Base-by-base conservation (phyloP, 2,888 invertebrate genomes). In the Eugnorisma glareosa region DNA sequence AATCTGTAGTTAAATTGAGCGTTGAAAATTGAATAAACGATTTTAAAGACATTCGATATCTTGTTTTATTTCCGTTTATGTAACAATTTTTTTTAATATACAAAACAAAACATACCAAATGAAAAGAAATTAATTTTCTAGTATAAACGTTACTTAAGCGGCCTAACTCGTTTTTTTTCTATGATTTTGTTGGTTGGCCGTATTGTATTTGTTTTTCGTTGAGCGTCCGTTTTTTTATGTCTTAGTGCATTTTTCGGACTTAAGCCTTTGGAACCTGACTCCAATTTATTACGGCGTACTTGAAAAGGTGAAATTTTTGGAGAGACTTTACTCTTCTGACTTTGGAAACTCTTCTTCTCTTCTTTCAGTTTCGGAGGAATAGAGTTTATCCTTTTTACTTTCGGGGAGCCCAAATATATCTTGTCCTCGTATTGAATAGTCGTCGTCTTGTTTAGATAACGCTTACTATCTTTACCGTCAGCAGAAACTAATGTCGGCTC, bases 391-490 rank as follows among this genome's bases (percentile, higher is more conserved):
- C 88, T 90, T 77, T 88, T 93, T 0, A 66, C 74, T 83, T 88
- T 92, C 15, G 79, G 67, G 45, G 82, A 78, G 1, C 89, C 90
- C 31, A 75, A 31, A 48, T 80, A 48, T 5, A 67, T 64, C 28
- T 75, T 79, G 28, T 81, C 84, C 1, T 94, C 93, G 31, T 90
- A 87, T 57, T 92, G 92, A 43, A 91, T 89, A 4, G 91, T 89
- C 51, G 89, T 87, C 7, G 88, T 90, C 75, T 88, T 92, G 57
- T 87, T 92, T 10, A 67, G 48, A 5, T 80, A 43, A 1, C 81
- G 84, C 73, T 86, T 92, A 1, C 59, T 70, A 43, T 13, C 51
- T 68, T 86, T 90, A 1, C 54, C 63, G 13, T 92, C 90, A 43
- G 86, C 78, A 57, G 82, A 86, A 31, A 75, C 48, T 73, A 91